These are phyloP conservation scores for Cygnus olor DNA, from an alignment of 2,797 vertebrate species.

Conservation along the genomic window DNA sequence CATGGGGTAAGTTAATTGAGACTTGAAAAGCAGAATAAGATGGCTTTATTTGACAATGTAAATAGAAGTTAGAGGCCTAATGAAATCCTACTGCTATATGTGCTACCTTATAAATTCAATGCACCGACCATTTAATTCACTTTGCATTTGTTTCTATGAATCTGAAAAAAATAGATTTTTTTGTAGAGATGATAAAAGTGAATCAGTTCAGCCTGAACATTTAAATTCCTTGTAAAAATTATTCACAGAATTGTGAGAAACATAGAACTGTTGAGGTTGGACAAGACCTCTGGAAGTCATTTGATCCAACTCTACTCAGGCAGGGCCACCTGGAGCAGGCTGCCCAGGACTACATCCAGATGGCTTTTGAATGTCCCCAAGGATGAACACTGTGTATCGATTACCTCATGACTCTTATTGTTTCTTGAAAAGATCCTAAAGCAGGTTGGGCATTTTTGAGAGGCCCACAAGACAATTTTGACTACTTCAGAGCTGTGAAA, in stretches of 20 bases:
- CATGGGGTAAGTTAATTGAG: background rate
- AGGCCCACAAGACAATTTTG: background rate
- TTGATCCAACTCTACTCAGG: background rate
- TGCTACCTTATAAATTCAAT: background rate
- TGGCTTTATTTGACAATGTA: background rate
- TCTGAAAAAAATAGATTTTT: background rate
- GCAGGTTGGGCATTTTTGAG: background rate
- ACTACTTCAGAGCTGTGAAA: background rate
- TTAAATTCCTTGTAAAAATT: background rate
- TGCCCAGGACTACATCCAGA: background rate
- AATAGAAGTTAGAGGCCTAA: background rate
- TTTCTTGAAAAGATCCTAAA: background rate
- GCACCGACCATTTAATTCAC: background rate
- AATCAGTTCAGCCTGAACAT: background rate
- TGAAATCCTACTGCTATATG: background rate
- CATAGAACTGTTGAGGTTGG: background rate
- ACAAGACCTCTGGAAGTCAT: background rate
- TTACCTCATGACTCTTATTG: background rate
- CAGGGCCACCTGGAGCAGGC: background rate
- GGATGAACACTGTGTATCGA: fast-evolving
- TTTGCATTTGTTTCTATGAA: background rate
- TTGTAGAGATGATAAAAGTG: background rate
- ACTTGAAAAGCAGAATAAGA: background rate
- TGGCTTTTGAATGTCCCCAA: background rate
- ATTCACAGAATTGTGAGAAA: background rate